Conservation (phyloP, 2,797 vertebrate genomes). For the Scolopax rusticola region DNA sequence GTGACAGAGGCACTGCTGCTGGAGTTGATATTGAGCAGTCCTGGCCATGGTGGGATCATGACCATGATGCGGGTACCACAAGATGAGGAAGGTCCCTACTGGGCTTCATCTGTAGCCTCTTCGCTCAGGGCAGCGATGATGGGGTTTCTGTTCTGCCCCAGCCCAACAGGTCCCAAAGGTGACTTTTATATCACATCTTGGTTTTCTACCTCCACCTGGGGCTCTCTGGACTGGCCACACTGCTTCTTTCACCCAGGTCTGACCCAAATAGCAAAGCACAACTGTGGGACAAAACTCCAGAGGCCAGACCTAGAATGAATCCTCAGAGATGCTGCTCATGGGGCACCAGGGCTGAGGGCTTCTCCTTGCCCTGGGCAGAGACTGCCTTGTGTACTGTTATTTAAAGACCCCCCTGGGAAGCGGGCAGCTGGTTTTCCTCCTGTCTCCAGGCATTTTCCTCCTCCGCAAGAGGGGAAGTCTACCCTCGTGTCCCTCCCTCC, state of each 20-base stretch:
- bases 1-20: not conserved
- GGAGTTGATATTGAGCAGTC: not conserved
- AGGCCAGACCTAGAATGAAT: not conserved
- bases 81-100: not conserved
- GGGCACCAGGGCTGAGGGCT: not conserved
- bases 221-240: not conserved
- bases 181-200: accelerated
- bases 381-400: not conserved
- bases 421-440: not conserved
- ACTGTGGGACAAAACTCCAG: not conserved
- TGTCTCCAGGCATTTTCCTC: not conserved
- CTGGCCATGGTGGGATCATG: not conserved
- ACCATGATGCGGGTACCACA: accelerated
- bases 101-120: not conserved
- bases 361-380: not conserved
- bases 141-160: too few relatives aligned
- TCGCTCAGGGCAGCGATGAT: not conserved
- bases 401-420: not conserved
- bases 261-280: not conserved
- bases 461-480: not conserved
- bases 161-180: not conserved
- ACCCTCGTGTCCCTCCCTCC: not conserved
- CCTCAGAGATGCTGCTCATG: not conserved
- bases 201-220: not conserved
- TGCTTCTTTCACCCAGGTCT: not conserved